These are phyloP conservation scores for Thalassoma bifasciatum DNA, from an alignment of 2,113 vertebrate genomes.

Conservation along the genomic window DNA sequence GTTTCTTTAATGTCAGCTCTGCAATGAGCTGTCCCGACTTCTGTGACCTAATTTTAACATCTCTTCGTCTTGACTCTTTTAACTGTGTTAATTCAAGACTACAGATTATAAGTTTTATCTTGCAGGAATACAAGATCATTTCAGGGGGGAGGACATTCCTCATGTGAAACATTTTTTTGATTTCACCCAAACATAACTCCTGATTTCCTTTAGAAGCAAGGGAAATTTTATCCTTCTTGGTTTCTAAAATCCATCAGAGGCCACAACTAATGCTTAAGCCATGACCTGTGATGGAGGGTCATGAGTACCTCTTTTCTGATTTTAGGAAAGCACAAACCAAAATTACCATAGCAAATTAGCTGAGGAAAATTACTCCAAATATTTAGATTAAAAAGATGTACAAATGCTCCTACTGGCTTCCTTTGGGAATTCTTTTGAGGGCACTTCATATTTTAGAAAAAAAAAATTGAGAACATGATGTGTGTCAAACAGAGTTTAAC, in stretches of 20 bases:
- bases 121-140: background rate
- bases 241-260: background rate
- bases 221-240: background rate
- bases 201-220: background rate
- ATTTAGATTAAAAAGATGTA: background rate
- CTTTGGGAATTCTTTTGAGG: background rate
- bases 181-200: background rate
- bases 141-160: background rate
- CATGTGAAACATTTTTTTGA: background rate
- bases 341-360: background rate
- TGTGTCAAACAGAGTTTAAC: background rate
- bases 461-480: background rate
- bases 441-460: background rate
- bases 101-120: background rate
- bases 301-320: background rate
- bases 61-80: no score
- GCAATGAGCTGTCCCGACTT: background rate
- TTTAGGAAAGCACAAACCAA: background rate
- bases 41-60: background rate
- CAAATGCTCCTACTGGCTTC: background rate
- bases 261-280: background rate
- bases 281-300: background rate
- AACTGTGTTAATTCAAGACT: no score
- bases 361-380: background rate
- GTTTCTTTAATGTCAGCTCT: background rate